Base-by-base conservation (phyloP, 2,113 vertebrate species). In the Ivindomyrus marchei region DNA sequence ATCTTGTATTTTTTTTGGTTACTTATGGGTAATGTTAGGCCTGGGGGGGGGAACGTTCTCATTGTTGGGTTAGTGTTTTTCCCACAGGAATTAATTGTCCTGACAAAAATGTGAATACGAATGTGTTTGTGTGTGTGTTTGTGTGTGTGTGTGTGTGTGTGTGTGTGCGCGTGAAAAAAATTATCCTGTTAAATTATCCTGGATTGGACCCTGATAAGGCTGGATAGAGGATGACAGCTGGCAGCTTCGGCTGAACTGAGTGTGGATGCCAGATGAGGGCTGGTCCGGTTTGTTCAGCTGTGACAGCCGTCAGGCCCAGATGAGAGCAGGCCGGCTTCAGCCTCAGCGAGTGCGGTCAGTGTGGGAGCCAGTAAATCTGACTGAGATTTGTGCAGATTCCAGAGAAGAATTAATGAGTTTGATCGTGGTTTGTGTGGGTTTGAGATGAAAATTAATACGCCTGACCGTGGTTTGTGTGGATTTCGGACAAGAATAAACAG, bases 341-440 rank as follows among this genome's bases (percentile, higher is more conserved):
- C 74, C 74, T 80, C 36, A 13, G 36, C 4, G 74, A 80, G 74
- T 80, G 74, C 15, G 74, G 74, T 80, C 74, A 80, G 74, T 36
- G 36, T 36, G 74, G 74, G 74, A 80, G 74, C 74, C 74, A 39
- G 74, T 80, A 80, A 80, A 80, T 27, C 15, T 42, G 36, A 42
- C 74, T 17, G 31, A 19, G 74, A 80, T 42, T 80, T 80, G 74
- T 80, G 15, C 74, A 80, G 74, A 42, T 19, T 80, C 74, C 74
- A 80, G 36, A 80, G 6, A 2, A 80, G 74, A 80, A 80, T 80
- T 80, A 80, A 80, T 80, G 74, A 80, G 74, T 80, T 80, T 80
- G 74, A 80, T 80, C 13, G 74, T 80, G 74, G 74, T 80, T 80
- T 80, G 74, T 80, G 74, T 80, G 74, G 74, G 31, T 80, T 80